Base-by-base conservation (phyloP, 2,797 vertebrate species). In the Harpagifer antarcticus region DNA sequence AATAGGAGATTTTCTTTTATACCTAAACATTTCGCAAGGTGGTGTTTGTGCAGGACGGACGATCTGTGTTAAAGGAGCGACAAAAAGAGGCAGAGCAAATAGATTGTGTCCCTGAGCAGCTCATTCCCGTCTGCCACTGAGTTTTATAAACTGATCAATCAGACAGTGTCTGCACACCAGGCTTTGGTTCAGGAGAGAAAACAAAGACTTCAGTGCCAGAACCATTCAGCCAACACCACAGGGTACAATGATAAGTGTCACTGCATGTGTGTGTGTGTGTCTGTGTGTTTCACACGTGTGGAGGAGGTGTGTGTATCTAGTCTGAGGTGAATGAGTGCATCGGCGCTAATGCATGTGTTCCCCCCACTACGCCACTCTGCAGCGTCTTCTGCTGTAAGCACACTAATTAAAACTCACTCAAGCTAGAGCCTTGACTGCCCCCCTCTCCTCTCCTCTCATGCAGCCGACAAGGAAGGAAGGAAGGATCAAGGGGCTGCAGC, bases 381-480 rank as follows among this genome's bases (percentile, higher is more conserved):
- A 69, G 81, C 56, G 33, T 90, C 82, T 84, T 84, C 78, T 81
- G 82, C 79, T 84, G 84, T 87, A 82, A 86, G 64, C 87, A 85
- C 78, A 86, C 86, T 92, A 92, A 93, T 94, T 94, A 91, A 93
- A 94, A 90, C 83, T 89, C 91, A 88, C 81, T 92, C 90, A 93
- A 93, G 88, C 91, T 89, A 88, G 66, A 77, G 72, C 69, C 54
- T 73, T 55, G 44, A 43, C 75, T 50, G 61, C 68, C 74, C 55
- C 63, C 4, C 27, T 27, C 27, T 4, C 27, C 4, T 27, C 27
- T 27, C 4, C 27, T 27, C 27, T 45, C 60, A 66, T 59, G 55
- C 54, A 84, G 68, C 64, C 79, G 49, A 75, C 56, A 42, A 65
- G 78, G 70, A 64, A 56, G 55, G 43, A 63, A 72, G 55, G 60